Evolutionary conservation across 2,888 invertebrate species (phyloP).

Genomic region (Heliconius cydno): DNA sequence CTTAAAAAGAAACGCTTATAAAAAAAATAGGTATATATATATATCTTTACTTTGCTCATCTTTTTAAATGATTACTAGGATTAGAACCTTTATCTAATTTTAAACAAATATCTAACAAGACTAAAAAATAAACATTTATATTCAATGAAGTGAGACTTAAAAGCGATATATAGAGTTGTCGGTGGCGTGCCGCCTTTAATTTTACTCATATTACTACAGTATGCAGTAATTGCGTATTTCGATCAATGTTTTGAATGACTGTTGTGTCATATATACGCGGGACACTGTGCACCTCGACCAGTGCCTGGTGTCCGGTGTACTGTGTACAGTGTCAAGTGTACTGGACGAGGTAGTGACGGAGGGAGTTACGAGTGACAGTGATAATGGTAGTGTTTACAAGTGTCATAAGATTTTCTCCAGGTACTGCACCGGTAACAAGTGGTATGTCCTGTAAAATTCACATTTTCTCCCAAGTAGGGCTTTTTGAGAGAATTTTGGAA

Average conservation of each 20-base stretch:
- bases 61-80: not conserved
- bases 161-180: not conserved
- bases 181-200: constrained; percentile 4
- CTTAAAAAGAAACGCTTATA: no score
- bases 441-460: not conserved
- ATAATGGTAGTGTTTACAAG: constrained; percentile 15
- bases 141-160: not conserved
- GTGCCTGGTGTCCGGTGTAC: not conserved
- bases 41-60: not conserved
- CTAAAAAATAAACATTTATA: not conserved
- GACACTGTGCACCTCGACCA: not conserved
- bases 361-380: not conserved
- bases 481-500: no score
- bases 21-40: not conserved
- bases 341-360: not conserved
- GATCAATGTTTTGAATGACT: constrained; percentile 12
- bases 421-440: not conserved
- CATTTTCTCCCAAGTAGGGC: not conserved
- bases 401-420: not conserved
- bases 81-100: no score
- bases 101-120: not conserved
- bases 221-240: constrained; percentile 21
- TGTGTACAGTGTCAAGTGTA: not conserved
- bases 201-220: not conserved
- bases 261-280: constrained; percentile 6